phyloP scores from a whole-genome alignment of 92 coral and sea anemone species.

The Pocillopora grandis region DNA sequence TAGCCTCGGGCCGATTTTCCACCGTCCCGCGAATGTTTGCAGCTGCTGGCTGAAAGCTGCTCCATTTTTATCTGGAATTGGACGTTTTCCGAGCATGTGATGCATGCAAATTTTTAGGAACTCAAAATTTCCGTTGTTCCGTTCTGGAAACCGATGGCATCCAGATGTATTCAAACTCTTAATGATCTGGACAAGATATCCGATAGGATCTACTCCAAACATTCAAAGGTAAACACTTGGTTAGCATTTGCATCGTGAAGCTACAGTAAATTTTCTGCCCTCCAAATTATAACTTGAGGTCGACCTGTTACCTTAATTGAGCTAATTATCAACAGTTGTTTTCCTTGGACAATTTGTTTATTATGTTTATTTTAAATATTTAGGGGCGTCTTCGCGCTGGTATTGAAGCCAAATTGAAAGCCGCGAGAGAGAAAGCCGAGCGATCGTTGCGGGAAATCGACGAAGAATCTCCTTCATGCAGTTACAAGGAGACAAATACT shows the following conservation, averaged over 20 bases:
- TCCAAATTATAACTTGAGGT: not conserved
- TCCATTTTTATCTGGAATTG: not conserved
- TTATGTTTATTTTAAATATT: not conserved
- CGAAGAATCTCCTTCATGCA: conserved; percentile 19
- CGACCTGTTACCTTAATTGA: not conserved
- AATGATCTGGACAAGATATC: conserved; percentile 84
- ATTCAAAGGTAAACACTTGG: conserved; percentile 44
- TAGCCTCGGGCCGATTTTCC: not conserved
- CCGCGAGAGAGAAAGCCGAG: conserved; percentile 61
- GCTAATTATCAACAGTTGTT: conserved; percentile 4
- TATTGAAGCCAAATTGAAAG: conserved; percentile 70
- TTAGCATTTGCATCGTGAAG: not conserved
- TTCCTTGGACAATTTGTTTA: conserved; percentile 2
- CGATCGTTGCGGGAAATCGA: conserved; percentile 41
- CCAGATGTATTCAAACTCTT: conserved; percentile 81
- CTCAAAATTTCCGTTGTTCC: not conserved
- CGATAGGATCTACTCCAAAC: conserved; percentile 66
- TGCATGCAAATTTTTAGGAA: not conserved
- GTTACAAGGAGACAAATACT: not conserved
- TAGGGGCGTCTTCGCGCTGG: conserved; percentile 69
- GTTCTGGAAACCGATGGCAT: conserved; percentile 53
- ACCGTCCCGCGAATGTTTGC: not conserved
- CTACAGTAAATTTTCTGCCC: not conserved
- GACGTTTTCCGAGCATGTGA: not conserved
- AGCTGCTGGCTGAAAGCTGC: conserved; percentile 8